Evolutionary conservation across 2,797 vertebrate species (phyloP).

Genomic region (Remorina albescens): DNA sequence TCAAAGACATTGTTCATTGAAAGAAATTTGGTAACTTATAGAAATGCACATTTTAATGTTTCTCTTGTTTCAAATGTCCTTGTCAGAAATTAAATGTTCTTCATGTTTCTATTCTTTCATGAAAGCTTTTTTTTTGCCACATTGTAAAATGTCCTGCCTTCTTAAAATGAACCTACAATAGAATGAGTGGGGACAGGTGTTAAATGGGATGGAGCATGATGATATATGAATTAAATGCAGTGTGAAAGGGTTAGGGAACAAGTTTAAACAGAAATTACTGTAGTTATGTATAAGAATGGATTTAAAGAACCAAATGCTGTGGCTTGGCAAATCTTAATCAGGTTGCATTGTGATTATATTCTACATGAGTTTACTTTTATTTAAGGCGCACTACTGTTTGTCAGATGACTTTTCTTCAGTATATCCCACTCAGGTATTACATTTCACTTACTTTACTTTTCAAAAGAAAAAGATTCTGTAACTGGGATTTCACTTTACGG

Average conservation of each 20-base stretch:
- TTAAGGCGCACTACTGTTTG: not conserved
- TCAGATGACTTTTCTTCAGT: not conserved
- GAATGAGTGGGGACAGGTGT: conserved; percentile 34
- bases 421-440: not conserved
- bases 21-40: not conserved
- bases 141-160: conserved; percentile 7
- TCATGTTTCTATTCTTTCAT: not conserved
- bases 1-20: not conserved
- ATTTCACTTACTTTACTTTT: no score
- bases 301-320: conserved; percentile 17
- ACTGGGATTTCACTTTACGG: not conserved
- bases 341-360: conserved; percentile 17
- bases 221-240: conserved; percentile 47
- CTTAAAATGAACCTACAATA: conserved; percentile 24
- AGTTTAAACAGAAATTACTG: conserved; percentile 27
- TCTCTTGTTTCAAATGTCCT: not conserved
- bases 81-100: not conserved
- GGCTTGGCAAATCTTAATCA: conserved; percentile 5
- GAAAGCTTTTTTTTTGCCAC: no score
- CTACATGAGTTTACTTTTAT: conserved; percentile 2
- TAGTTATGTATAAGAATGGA: conserved; percentile 29
- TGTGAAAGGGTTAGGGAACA: conserved; percentile 56
- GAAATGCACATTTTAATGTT: not conserved
- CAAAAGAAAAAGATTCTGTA: not conserved
- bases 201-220: conserved; percentile 25